Evolutionary conservation across 2,888 invertebrate species (phyloP).

Genomic region (Aporophyla nigra): DNA sequence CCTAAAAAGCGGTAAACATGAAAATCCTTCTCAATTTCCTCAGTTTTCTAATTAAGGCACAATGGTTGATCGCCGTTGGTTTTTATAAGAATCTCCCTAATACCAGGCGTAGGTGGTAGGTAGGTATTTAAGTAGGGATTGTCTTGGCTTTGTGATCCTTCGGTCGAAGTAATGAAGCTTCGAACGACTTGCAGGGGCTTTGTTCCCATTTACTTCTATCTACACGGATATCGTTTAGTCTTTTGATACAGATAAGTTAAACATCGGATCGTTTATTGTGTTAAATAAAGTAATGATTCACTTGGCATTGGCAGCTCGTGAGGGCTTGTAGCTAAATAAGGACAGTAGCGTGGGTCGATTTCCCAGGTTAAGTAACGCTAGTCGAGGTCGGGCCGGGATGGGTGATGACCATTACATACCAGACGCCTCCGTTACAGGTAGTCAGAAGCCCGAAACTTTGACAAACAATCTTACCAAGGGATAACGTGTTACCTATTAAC

Average conservation of each 20-base stretch:
- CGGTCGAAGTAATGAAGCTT: constrained; percentile 66
- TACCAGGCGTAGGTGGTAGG: constrained; percentile 53
- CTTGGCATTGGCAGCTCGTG: not conserved
- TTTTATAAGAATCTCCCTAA: constrained; percentile 56
- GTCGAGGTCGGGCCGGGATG: not conserved
- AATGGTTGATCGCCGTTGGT: constrained; percentile 24
- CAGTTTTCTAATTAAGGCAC: constrained; percentile 20
- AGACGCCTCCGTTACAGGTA: too few species aligned
- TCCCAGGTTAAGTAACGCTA: not conserved
- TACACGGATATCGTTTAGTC: constrained; percentile 36
- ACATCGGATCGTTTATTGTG: constrained; percentile 7
- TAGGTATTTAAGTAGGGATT: constrained; percentile 65
- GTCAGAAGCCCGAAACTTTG: too few species aligned
- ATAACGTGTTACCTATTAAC: too few species aligned
- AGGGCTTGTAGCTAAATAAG: too few species aligned
- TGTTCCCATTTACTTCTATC: constrained; percentile 62
- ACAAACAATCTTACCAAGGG: too few species aligned
- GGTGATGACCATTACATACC: not conserved
- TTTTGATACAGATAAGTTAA: constrained; percentile 39
- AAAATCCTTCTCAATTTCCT: constrained; percentile 1
- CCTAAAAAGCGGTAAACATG: not conserved
- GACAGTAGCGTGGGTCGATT: too few species aligned
- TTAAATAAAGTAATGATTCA: not conserved
- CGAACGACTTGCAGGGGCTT: constrained; percentile 62
- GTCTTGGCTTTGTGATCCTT: constrained; percentile 66